Evolutionary conservation across 2,888 invertebrate genomes (phyloP).

Genomic region (Rhamphomyia laevipes): DNA sequence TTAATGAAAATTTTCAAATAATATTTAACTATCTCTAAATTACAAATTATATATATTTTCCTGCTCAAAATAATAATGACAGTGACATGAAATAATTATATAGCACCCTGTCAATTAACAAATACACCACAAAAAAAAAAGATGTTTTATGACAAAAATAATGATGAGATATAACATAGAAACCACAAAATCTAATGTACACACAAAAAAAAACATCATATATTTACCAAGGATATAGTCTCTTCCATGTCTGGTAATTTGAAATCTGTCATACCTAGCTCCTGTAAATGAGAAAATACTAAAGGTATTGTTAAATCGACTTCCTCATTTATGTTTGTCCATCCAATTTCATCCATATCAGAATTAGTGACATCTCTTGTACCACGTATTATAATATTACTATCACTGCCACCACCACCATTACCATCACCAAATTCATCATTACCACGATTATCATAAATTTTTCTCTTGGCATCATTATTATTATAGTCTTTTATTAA

Average conservation of each 20-base stretch:
- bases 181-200: background rate
- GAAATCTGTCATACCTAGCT: slow-evolving; percentile 27
- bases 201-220: background rate
- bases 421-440: too few species aligned
- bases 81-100: too few species aligned
- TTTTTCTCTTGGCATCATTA: too few species aligned
- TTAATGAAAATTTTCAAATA: too few species aligned
- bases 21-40: too few species aligned
- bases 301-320: slow-evolving; percentile 34
- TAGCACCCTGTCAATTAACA: too few species aligned
- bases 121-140: too few species aligned
- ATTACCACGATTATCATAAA: too few species aligned
- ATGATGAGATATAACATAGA: background rate
- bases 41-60: too few species aligned
- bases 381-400: background rate
- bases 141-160: background rate
- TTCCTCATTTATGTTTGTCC: slow-evolving; percentile 34
- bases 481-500: too few species aligned
- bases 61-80: too few species aligned
- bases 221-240: slow-evolving; percentile 30
- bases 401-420: too few species aligned
- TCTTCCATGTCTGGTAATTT: slow-evolving; percentile 31
- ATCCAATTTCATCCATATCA: slow-evolving; percentile 22
- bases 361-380: slow-evolving; percentile 14
- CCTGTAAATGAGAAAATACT: slow-evolving; percentile 27